phyloP scores from a whole-genome alignment of 2,888 invertebrate genomes.

The Drosophila barbarae region DNA sequence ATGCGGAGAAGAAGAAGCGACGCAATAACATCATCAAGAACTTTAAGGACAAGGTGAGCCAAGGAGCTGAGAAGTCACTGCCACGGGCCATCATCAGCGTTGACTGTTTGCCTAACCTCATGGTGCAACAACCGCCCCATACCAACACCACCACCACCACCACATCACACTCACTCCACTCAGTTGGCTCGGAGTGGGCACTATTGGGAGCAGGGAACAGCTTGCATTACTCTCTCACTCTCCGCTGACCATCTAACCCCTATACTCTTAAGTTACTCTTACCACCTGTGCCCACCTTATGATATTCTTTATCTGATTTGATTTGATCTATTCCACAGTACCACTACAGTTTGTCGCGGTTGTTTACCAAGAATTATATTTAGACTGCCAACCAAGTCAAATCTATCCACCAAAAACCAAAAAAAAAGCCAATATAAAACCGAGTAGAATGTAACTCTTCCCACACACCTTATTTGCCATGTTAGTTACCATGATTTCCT shows the following conservation, averaged over 20 bases:
- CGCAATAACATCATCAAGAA: conserved; percentile 89
- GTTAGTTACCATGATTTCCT: conserved; percentile 56
- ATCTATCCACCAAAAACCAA: conserved; percentile 31
- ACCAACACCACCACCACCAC: background rate
- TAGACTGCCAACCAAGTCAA: conserved; percentile 53
- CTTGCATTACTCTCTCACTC: conserved; percentile 21
- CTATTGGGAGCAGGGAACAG: conserved; percentile 15
- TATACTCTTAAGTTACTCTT: conserved; percentile 36
- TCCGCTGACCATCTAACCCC: conserved; percentile 23
- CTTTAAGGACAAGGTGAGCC: conserved; percentile 90
- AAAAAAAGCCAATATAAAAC: conserved; percentile 34
- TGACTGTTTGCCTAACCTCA: conserved; percentile 17
- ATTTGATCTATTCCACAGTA: conserved; percentile 73
- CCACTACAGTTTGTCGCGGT: conserved; percentile 75
- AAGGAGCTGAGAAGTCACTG: background rate
- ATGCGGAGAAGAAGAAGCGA: conserved; percentile 81
- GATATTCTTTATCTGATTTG: conserved; percentile 64
- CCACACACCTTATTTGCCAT: conserved; percentile 46
- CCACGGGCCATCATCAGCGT: conserved; percentile 7
- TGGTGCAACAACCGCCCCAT: conserved; percentile 15
- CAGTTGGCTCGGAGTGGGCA: conserved; percentile 17
- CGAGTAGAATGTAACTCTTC: conserved; percentile 56
- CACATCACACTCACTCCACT: conserved; percentile 7
- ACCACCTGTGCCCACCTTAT: conserved; percentile 37
- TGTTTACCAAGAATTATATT: conserved; percentile 73